These are phyloP conservation scores for Oreochromis spilurus DNA, from an alignment of 2,113 vertebrate genomes.

Conservation along the genomic window DNA sequence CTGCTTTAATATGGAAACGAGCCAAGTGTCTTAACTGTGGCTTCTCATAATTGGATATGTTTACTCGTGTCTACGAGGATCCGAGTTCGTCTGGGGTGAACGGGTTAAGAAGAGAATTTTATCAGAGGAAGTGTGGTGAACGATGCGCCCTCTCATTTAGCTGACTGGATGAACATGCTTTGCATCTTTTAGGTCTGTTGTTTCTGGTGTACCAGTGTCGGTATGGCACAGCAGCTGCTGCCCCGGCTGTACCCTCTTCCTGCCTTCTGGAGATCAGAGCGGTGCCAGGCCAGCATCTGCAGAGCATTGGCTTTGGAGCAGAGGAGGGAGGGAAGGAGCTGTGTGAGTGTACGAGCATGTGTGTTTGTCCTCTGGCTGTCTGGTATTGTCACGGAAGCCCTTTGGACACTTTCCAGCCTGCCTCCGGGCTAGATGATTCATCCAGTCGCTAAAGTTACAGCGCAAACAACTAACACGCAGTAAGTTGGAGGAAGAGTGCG, in stretches of 20 bases:
- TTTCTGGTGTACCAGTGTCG: not conserved
- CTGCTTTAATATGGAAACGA: not conserved
- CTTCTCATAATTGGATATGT: not conserved
- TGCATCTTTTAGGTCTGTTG: not conserved
- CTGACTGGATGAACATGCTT: not conserved
- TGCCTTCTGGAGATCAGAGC: not conserved
- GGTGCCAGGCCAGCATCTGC: not conserved
- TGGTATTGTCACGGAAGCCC: constrained; percentile 36
- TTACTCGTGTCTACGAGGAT: not conserved
- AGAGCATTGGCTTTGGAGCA: not conserved
- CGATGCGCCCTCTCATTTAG: not conserved
- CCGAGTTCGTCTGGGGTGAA: not conserved
- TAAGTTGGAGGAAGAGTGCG: not conserved
- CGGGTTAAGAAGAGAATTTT: not conserved
- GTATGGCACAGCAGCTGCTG: constrained; percentile 14
- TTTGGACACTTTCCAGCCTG: constrained; percentile 4
- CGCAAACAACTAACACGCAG: not conserved
- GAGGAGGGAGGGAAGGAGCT: not conserved
- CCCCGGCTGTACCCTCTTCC: not conserved
- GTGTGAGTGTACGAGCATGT: not conserved
- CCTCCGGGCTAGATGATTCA: constrained; percentile 5
- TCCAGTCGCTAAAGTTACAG: not conserved
- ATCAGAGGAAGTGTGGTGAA: not conserved
- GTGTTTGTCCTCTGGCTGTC: constrained; percentile 12
- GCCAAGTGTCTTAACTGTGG: not conserved